Evolutionary conservation across 2,797 vertebrate species (phyloP).

Genomic region (Phataginus tetradactyla): DNA sequence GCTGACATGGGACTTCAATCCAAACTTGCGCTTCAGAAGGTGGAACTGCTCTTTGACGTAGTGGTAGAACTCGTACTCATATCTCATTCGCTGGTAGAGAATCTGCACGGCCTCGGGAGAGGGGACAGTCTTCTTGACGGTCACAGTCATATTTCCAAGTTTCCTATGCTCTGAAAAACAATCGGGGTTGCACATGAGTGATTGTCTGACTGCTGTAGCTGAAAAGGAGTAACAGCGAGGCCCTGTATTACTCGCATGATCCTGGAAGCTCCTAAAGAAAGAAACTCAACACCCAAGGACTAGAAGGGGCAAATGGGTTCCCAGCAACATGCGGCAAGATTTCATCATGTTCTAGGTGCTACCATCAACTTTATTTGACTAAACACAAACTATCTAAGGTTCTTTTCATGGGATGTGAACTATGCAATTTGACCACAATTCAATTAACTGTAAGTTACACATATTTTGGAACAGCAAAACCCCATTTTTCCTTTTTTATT

Average conservation of each 20-base stretch:
- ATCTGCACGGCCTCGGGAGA: conserved; percentile 96
- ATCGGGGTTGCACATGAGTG: background rate
- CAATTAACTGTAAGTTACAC: background rate
- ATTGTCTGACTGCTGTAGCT: background rate
- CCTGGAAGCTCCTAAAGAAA: background rate
- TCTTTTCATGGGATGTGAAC: background rate
- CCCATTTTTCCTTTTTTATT: background rate
- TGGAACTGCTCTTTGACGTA: conserved; percentile 98
- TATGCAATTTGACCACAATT: background rate
- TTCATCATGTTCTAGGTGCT: background rate
- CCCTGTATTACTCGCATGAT: no score
- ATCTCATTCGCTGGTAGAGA: conserved; percentile 97
- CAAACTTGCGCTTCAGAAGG: conserved; percentile 96
- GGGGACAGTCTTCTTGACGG: conserved; percentile 96
- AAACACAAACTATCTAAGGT: background rate
- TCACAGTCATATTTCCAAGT: conserved; percentile 98
- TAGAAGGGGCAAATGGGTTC: background rate
- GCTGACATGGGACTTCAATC: conserved; percentile 90
- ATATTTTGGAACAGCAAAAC: background rate
- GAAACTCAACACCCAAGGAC: background rate
- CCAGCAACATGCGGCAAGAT: background rate
- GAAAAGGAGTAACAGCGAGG: accelerated
- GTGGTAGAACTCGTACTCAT: conserved; percentile 98
- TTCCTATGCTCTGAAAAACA: conserved; percentile 93
- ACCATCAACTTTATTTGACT: background rate